Evolutionary conservation across 2,888 invertebrate species (phyloP), one percentile per base, ranked within the genome.

Genomic region (Scaptomyza caliginosa): DNA sequence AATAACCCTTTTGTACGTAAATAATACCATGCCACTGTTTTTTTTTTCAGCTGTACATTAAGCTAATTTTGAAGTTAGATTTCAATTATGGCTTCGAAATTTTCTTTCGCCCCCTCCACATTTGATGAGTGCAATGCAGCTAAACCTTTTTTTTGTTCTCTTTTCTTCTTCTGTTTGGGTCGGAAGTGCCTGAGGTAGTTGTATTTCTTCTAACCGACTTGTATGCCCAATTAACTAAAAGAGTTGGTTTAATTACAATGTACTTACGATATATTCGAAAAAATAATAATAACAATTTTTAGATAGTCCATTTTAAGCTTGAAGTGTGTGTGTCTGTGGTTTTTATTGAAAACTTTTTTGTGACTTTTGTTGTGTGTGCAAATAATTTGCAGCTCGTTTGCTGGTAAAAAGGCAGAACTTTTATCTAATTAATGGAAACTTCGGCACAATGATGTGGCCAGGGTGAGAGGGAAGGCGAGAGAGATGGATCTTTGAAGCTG

Each of bases 351-450:
- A 84, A 81, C 64, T 16, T 84, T 79, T 69, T 45, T 71, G 66
- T 72, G 82, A 80, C 77, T 81, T 86, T 83, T 86, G 74, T 82
- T 77, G 74, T 86, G 87, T 86, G 77, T 72, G 87, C 78, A 82
- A 82, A 82, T 82, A 82, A 82, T 82, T 82, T 84, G 78, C 81
- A 83, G 76, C 85, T 87, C 82, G 86, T 82, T 76, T 77, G 71
- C 66, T 54, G 49, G 49, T 48, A 39, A 39, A 43, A 48, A 49
- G 63, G 42, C 57, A 79, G 70, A 90, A 90, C 88, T 90, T 90
- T 90, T 90, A 90, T 90, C 90, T 90, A 90, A 90, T 90, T 90
- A 90, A 89, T 88, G 78, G 45, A 90, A 90, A 90, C 88, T 90
- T 90, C 89, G 90, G 82, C 90, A 88, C 85, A 90, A 89, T 88